phyloP scores from a whole-genome alignment of 1,140 invertebrate genomes.

The Bombyx mandarina region DNA sequence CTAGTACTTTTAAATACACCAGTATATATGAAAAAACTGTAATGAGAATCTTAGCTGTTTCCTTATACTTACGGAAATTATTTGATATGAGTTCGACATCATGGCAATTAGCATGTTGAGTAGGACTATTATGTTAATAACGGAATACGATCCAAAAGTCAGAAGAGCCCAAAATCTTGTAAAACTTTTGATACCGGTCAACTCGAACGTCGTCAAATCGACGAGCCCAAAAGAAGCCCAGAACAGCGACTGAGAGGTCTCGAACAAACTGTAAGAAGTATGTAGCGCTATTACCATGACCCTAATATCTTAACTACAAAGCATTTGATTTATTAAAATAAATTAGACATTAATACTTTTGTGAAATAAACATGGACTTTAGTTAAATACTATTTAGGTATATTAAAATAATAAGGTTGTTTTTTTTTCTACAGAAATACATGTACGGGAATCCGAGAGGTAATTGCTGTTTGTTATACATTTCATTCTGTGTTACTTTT shows the following conservation, averaged over 20 bases:
- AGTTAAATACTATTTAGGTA: not conserved
- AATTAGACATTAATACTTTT: not conserved
- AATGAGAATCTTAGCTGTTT: not conserved
- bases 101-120: constrained; percentile 96
- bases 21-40: too few relatives aligned
- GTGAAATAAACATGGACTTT: not conserved
- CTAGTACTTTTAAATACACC: too few relatives aligned
- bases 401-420: not conserved
- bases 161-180: constrained; percentile 90
- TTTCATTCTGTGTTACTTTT: too few relatives aligned
- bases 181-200: constrained; percentile 89
- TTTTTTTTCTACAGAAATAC: too few relatives aligned
- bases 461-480: too few relatives aligned
- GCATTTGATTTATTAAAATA: not conserved
- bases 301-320: too few relatives aligned
- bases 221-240: constrained; percentile 95
- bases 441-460: too few relatives aligned
- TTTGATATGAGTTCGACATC: constrained; percentile 97
- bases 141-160: constrained; percentile 91
- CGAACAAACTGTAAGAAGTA: constrained; percentile 81
- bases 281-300: too few relatives aligned
- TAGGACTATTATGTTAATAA: constrained; percentile 93
- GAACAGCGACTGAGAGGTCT: constrained; percentile 93
- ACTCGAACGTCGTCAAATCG: constrained; percentile 87
- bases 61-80: constrained; percentile 82